Conservation (phyloP, 2,888 invertebrate species). For the Bhutanitis thaidina region DNA sequence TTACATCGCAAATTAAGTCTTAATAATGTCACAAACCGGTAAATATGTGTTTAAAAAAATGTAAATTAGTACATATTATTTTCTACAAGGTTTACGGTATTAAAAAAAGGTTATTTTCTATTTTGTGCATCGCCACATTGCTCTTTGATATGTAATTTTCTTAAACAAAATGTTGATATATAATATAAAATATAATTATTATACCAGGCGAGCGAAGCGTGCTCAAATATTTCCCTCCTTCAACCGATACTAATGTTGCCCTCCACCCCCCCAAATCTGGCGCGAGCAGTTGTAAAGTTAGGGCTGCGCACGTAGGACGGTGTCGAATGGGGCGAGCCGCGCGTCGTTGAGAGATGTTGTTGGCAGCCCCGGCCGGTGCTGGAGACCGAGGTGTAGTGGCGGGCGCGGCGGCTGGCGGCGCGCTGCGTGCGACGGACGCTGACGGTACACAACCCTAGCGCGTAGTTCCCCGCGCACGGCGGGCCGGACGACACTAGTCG, state of each 20-base stretch:
- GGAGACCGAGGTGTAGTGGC: conserved; percentile 79
- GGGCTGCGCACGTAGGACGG: conserved; percentile 72
- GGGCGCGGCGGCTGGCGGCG: conserved; percentile 72
- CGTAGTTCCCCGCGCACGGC: conserved; percentile 21
- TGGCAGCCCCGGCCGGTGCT: conserved; percentile 75
- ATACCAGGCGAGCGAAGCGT: conserved; percentile 18
- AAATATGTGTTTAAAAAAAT: too few relatives aligned
- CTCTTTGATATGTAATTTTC: too few relatives aligned
- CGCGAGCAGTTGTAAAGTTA: conserved; percentile 53
- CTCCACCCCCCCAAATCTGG: conserved; percentile 29
- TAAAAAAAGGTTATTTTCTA: too few relatives aligned
- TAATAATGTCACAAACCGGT: too few relatives aligned
- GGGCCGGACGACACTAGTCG: conserved; percentile 20
- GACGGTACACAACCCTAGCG: conserved; percentile 55
- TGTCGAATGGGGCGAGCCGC: conserved; percentile 74
- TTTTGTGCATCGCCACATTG: too few relatives aligned
- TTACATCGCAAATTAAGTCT: too few relatives aligned
- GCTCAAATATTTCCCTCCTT: not conserved
- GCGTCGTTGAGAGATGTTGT: conserved; percentile 76
- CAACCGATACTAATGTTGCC: too few relatives aligned
- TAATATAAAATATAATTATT: too few relatives aligned
- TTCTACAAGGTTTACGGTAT: too few relatives aligned
- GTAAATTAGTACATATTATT: too few relatives aligned
- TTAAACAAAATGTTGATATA: too few relatives aligned
- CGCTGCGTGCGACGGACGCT: conserved; percentile 76